Evolutionary conservation across 2,888 invertebrate genomes (phyloP).

Genomic region (Coleophora deauratella): DNA sequence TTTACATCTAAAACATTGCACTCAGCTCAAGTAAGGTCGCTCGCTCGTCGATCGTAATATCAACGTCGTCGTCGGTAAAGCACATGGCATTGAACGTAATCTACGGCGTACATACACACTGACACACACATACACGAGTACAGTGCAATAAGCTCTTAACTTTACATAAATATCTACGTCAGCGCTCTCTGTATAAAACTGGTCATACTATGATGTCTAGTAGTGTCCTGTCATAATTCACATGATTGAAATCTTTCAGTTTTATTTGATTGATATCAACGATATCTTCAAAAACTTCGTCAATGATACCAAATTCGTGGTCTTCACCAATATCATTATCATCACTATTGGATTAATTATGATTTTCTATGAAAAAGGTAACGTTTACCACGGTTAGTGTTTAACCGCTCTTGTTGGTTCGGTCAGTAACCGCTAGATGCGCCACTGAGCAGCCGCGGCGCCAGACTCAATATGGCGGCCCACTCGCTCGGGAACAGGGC

Average conservation of each 20-base stretch:
- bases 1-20: too few relatives aligned
- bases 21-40: too few relatives aligned
- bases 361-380: too few relatives aligned
- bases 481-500: slow-evolving; percentile 72
- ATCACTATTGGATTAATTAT: too few relatives aligned
- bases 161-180: slow-evolving; percentile 4
- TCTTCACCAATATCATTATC: too few relatives aligned
- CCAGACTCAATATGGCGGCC: slow-evolving; percentile 68
- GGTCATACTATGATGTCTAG: not conserved
- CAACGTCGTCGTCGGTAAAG: slow-evolving; percentile 22
- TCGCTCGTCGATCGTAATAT: too few relatives aligned
- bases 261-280: too few relatives aligned
- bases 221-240: too few relatives aligned
- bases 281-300: too few relatives aligned
- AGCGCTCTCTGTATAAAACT: slow-evolving; percentile 33
- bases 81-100: slow-evolving; percentile 27
- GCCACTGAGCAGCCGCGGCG: slow-evolving; percentile 36
- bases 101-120: slow-evolving; percentile 3
- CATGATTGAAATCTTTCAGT: too few relatives aligned
- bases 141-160: slow-evolving; percentile 5
- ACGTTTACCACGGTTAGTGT: slow-evolving; percentile 6
- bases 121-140: slow-evolving; percentile 10
- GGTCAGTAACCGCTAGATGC: slow-evolving; percentile 48
- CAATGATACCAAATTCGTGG: too few relatives aligned
- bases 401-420: slow-evolving; percentile 30